Conservation (phyloP, 2,888 invertebrate genomes). For the Cepaea hortensis region DNA sequence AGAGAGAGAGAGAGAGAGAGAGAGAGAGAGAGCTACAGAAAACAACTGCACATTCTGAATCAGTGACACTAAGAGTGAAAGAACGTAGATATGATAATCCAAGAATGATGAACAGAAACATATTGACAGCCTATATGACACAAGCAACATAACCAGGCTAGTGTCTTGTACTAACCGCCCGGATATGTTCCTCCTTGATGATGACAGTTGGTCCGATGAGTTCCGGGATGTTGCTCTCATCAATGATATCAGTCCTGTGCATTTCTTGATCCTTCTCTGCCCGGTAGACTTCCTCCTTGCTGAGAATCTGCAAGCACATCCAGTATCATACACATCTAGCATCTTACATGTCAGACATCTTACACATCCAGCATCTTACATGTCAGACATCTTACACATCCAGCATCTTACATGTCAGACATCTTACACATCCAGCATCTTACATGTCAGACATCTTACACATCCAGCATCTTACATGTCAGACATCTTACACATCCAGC, state of each 20-base stretch:
- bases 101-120: background rate
- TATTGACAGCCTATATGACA: background rate
- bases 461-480: too few relatives aligned
- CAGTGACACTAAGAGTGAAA: background rate
- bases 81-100: background rate
- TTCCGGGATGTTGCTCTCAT: conserved; percentile 43
- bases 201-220: conserved; percentile 17
- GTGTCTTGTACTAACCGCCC: background rate
- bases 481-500: too few relatives aligned
- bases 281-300: conserved; percentile 30
- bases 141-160: background rate
- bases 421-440: too few relatives aligned
- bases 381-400: too few relatives aligned
- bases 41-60: background rate
- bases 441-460: too few relatives aligned
- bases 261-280: conserved; percentile 20
- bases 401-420: too few relatives aligned
- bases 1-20: background rate
- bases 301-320: conserved; percentile 18
- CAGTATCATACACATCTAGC: too few relatives aligned
- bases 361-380: too few relatives aligned
- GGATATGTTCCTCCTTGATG: conserved; percentile 22
- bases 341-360: too few relatives aligned
- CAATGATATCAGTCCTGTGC: conserved; percentile 6
- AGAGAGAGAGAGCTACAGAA: conserved; percentile 30